Percentiles rank a stretch among this genome's conserved stretches.
phyloP scores from a whole-genome alignment of 2,888 invertebrate genomes.

The Dascillus cervinus region DNA sequence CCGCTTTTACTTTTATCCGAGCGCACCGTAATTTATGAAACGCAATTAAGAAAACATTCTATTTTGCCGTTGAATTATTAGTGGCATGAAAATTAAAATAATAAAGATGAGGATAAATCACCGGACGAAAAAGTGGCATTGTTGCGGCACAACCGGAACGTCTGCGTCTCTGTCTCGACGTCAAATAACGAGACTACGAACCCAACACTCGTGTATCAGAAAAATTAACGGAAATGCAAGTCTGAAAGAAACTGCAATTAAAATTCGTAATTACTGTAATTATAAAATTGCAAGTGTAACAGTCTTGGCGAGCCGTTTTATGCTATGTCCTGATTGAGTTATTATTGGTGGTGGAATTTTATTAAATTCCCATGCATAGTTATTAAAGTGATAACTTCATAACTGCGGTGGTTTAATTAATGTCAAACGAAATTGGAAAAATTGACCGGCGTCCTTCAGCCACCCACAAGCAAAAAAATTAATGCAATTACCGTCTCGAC shows the following conservation, averaged over 20 bases:
- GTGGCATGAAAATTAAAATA: slow-evolving; percentile 5
- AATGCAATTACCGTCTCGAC: slow-evolving; percentile 5
- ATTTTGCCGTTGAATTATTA: too few species aligned
- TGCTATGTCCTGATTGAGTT: slow-evolving; percentile 9
- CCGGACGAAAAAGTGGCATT: slow-evolving; percentile 3
- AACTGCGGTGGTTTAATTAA: slow-evolving; percentile 3
- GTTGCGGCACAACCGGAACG: too few species aligned
- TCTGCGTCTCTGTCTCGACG: too few species aligned
- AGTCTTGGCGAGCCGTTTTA: slow-evolving; percentile 7
- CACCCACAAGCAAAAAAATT: slow-evolving; percentile 11
- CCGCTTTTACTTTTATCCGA: too few species aligned
- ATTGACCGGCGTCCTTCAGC: slow-evolving; percentile 5
- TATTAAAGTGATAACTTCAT: slow-evolving; percentile 9
- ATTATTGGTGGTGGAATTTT: slow-evolving; percentile 8
- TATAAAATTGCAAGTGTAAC: slow-evolving; percentile 10
- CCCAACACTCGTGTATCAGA: too few species aligned
- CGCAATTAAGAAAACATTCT: too few species aligned
- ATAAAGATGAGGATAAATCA: slow-evolving; percentile 5
- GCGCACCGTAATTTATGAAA: too few species aligned
- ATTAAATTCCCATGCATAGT: slow-evolving; percentile 6
- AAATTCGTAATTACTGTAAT: slow-evolving; percentile 9
- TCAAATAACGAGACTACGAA: too few species aligned
- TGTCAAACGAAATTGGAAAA: slow-evolving; percentile 2
- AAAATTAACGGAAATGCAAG: too few species aligned
- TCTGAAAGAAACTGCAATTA: slow-evolving; percentile 7